These are phyloP conservation scores for Syngnathus rostellatus DNA, from an alignment of 2,797 vertebrate species.

Conservation along the genomic window DNA sequence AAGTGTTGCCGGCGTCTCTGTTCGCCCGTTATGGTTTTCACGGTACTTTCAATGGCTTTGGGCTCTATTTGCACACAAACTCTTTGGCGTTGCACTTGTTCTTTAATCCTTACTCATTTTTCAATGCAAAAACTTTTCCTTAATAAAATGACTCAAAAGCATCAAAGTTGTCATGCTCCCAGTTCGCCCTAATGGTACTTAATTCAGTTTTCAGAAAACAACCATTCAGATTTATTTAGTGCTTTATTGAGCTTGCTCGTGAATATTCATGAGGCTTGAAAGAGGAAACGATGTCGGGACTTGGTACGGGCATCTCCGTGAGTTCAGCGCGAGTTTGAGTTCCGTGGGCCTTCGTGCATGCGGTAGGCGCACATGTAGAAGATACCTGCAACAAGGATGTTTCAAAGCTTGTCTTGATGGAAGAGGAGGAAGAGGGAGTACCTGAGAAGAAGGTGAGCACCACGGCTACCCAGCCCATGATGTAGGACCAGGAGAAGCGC, in stretches of 20 bases:
- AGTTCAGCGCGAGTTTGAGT: conserved; percentile 67
- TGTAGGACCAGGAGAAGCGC: conserved; percentile 79
- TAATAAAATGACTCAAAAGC: background rate
- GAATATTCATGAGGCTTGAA: conserved; percentile 3
- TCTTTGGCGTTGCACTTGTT: background rate
- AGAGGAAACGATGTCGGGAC: background rate
- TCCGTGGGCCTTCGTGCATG: conserved; percentile 74
- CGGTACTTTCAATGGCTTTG: background rate
- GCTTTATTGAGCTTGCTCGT: background rate
- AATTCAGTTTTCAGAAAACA: background rate
- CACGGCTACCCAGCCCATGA: conserved; percentile 77
- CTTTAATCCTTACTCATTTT: background rate
- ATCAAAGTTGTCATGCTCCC: background rate
- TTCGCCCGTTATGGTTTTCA: background rate
- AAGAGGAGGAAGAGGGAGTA: conserved; percentile 27
- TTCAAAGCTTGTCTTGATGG: background rate
- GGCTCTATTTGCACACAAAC: conserved; percentile 1
- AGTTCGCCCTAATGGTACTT: background rate
- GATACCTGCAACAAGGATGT: conserved; percentile 54
- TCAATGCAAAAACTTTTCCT: background rate
- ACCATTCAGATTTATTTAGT: background rate
- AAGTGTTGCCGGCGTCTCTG: background rate
- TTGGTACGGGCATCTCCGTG: conserved; percentile 13
- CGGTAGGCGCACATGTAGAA: conserved; percentile 81
- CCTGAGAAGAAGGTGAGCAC: conserved; percentile 79